These are phyloP conservation scores for Mola mola DNA, from an alignment of 2,113 vertebrate species.

Conservation along the genomic window DNA sequence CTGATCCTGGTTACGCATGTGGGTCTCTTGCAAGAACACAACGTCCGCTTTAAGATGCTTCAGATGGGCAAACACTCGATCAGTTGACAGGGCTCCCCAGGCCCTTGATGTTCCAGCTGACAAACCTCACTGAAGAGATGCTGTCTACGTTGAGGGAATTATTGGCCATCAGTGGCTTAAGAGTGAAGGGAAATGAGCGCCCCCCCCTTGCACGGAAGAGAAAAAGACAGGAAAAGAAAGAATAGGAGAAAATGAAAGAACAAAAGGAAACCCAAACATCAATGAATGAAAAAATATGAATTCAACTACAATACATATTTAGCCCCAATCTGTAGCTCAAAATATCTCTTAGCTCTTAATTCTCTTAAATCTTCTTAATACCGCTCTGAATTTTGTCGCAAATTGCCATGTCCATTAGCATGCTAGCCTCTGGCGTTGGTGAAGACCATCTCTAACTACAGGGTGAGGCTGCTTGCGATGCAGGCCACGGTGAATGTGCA, in stretches of 20 bases:
- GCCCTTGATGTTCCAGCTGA: background rate
- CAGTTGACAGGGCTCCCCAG: background rate
- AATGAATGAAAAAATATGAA: too few relatives aligned
- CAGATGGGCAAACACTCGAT: background rate
- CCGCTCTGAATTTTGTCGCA: too few relatives aligned
- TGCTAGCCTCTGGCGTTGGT: too few relatives aligned
- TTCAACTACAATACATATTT: too few relatives aligned
- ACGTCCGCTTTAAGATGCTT: background rate
- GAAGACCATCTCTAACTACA: too few relatives aligned
- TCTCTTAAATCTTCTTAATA: too few relatives aligned
- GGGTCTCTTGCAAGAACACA: conserved; percentile 21
- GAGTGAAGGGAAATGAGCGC: background rate
- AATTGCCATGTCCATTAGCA: too few relatives aligned
- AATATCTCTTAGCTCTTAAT: too few relatives aligned
- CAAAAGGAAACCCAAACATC: background rate
- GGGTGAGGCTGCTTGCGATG: too few relatives aligned
- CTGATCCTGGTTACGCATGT: conserved; percentile 6
- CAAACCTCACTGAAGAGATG: background rate
- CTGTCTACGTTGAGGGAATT: background rate
- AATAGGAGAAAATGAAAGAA: background rate
- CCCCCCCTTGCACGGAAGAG: background rate
- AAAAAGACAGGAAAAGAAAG: background rate
- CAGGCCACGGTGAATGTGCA: too few relatives aligned
- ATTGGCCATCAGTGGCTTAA: background rate
- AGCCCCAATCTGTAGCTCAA: too few relatives aligned